Conservation (phyloP, 2,797 vertebrate genomes). For the Tamandua tetradactyla region DNA sequence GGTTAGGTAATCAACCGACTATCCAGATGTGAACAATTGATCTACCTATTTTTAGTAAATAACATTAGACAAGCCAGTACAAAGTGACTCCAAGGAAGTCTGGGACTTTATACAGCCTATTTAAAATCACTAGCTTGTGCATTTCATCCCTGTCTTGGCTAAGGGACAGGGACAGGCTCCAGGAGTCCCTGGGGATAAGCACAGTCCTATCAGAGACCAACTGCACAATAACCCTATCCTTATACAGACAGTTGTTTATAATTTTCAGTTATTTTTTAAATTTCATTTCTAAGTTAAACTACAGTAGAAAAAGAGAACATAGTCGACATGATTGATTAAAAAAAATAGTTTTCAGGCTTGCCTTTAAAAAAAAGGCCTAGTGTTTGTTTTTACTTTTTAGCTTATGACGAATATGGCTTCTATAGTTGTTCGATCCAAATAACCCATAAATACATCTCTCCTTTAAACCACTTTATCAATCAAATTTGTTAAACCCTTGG, state of each 20-base stretch:
- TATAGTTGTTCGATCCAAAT: background rate
- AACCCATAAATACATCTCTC: background rate
- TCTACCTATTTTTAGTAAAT: slow-evolving; percentile 13
- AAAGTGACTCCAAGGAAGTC: background rate
- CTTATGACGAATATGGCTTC: background rate
- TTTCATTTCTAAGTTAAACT: background rate
- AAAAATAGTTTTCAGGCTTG: background rate
- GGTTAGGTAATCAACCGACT: background rate
- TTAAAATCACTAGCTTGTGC: background rate
- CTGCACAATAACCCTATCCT: background rate
- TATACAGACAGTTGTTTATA: background rate
- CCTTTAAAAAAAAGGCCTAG: background rate
- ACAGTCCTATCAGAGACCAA: background rate
- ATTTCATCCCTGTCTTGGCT: background rate
- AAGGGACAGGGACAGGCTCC: background rate
- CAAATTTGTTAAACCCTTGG: background rate
- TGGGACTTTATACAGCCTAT: background rate
- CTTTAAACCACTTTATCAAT: background rate
- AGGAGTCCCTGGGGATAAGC: background rate
- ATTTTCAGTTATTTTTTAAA: background rate
- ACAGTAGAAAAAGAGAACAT: background rate
- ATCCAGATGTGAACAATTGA: background rate
- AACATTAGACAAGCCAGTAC: background rate
- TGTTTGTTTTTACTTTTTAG: background rate
- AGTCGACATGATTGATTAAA: background rate